Percentiles rank a stretch among this genome's conserved stretches.
Conservation (phyloP, 2,888 invertebrate genomes). For the Slavum lentiscoides region DNA sequence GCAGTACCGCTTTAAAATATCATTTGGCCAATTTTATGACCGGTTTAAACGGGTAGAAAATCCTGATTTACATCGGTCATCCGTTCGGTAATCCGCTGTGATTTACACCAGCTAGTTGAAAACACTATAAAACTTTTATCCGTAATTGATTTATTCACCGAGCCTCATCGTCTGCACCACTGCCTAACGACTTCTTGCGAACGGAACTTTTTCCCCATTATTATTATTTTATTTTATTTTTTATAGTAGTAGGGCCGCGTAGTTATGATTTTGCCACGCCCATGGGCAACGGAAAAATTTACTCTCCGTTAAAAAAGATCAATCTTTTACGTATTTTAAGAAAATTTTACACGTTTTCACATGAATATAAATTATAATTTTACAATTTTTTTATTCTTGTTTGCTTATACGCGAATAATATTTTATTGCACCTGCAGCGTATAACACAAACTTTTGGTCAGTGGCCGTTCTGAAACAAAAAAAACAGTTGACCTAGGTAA, state of each 20-base stretch:
- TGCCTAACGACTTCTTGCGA: conserved; percentile 15
- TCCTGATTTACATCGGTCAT: conserved; percentile 53
- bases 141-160: conserved; percentile 44
- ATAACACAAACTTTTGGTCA: no score
- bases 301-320: no score
- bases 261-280: neutral
- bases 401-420: no score
- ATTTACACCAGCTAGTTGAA: conserved; percentile 38
- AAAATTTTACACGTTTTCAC: no score
- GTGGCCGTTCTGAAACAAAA: neutral
- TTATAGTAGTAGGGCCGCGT: no score
- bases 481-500: no score
- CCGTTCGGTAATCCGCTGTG: conserved; percentile 36
- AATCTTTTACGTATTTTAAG: no score
- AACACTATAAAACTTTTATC: conserved; percentile 47
- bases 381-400: no score
- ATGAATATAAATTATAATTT: no score
- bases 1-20: conserved; percentile 36
- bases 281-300: no score
- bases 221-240: neutral
- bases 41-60: conserved; percentile 39
- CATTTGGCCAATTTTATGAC: conserved; percentile 43
- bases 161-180: neutral
- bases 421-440: no score
- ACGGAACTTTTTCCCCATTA: conserved; percentile 18